Percentiles rank a stretch among this genome's conserved stretches.
Evolutionary conservation across 2,113 vertebrate genomes (phyloP).

Genomic region (Gadus chalcogrammus): DNA sequence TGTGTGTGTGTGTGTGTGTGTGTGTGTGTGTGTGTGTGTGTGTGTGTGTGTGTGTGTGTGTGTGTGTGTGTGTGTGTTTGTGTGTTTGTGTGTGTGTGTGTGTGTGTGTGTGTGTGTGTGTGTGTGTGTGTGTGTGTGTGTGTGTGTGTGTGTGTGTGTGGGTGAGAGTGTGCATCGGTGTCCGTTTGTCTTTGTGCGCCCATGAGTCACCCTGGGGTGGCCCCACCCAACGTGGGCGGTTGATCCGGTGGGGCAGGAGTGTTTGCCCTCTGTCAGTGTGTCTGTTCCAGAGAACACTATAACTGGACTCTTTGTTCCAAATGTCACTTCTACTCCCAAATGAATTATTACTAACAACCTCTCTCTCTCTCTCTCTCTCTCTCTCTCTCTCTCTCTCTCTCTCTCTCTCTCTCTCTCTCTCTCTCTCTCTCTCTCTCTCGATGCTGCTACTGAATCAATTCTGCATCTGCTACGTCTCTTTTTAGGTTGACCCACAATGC

Average conservation of each 20-base stretch:
- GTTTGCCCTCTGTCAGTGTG: constrained; percentile 69
- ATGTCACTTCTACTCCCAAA: constrained; percentile 65
- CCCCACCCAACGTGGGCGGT: constrained; percentile 77
- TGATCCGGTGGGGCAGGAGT: constrained; percentile 59
- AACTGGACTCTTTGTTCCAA: constrained; percentile 76
- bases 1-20: constrained; percentile 1
- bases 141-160: not conserved
- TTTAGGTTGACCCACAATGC: no score
- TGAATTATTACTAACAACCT: constrained; percentile 10
- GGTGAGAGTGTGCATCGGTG: constrained; percentile 12
- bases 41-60: no score
- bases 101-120: not conserved
- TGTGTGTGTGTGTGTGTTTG: no score
- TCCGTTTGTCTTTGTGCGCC: constrained; percentile 43
- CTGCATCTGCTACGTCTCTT: no score
- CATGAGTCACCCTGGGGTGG: constrained; percentile 70
- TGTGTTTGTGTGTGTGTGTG: not conserved
- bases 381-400: constrained; percentile 18
- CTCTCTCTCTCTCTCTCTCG: not conserved
- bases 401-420: not conserved
- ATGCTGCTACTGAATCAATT: no score
- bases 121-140: not conserved
- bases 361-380: constrained; percentile 18
- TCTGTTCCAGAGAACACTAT: constrained; percentile 65
- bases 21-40: not conserved